Evolutionary conservation across 2,797 vertebrate genomes (phyloP).

Genomic region (Dromococcyx pavoninus): DNA sequence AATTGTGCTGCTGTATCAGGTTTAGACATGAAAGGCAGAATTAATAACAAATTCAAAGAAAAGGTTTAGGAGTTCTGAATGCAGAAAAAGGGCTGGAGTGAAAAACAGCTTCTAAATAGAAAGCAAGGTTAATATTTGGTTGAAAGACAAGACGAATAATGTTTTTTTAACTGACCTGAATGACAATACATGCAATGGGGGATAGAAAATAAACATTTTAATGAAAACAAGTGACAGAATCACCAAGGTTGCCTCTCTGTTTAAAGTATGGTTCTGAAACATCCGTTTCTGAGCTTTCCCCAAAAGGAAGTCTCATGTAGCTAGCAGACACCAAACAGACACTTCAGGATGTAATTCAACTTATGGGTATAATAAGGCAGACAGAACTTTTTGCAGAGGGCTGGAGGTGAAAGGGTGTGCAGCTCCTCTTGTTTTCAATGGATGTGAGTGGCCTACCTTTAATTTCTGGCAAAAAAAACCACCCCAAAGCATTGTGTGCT

Average conservation of each 20-base stretch:
- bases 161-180: neutral
- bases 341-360: neutral
- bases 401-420: neutral
- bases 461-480: neutral
- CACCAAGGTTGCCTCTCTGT: neutral
- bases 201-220: neutral
- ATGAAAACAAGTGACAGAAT: neutral
- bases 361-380: fast-evolving
- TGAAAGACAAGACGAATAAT: neutral
- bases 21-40: conserved; percentile 39
- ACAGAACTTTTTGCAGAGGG: neutral
- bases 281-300: neutral
- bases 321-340: neutral
- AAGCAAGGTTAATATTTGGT: conserved; percentile 11
- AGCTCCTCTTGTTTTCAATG: neutral
- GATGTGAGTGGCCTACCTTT: neutral
- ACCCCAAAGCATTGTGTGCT: neutral
- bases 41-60: conserved; percentile 35
- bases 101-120: neutral
- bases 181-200: fast-evolving
- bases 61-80: neutral
- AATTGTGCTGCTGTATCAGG: neutral
- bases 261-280: neutral
- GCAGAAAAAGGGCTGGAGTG: neutral
- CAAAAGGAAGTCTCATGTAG: neutral